A percentile compares a stretch with the other conserved stretches of the same genome.
Evolutionary conservation across 2,888 invertebrate species (phyloP).

Genomic region (Lasioglossum leucozonium): DNA sequence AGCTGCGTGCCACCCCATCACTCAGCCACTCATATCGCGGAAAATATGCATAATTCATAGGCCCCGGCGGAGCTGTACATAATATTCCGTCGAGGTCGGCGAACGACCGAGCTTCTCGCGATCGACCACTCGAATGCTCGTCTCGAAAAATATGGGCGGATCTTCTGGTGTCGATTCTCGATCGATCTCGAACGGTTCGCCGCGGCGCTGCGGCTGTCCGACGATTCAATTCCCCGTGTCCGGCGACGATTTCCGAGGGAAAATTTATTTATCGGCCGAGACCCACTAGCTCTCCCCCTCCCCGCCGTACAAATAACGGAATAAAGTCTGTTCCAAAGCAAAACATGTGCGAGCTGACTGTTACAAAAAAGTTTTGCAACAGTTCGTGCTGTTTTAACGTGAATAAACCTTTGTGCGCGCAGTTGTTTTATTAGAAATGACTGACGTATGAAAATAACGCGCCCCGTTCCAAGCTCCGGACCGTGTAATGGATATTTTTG

Average conservation of each 20-base stretch:
- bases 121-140: conserved; percentile 67
- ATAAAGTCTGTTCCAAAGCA: not conserved
- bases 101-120: conserved; percentile 57
- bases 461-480: not conserved
- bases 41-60: conserved; percentile 83
- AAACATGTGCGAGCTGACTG: not conserved
- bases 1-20: conserved; percentile 80
- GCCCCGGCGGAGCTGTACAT: conserved; percentile 63
- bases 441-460: not conserved
- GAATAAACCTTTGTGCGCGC: not conserved
- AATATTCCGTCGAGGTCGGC: conserved; percentile 71
- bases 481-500: not conserved
- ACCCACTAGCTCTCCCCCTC: no score
- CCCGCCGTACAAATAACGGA: not conserved
- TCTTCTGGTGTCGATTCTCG: not conserved
- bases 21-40: conserved; percentile 83
- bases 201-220: not conserved
- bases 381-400: not conserved
- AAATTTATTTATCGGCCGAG: not conserved
- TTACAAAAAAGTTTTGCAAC: not conserved
- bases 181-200: not conserved
- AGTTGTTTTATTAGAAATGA: not conserved
- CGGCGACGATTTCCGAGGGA: not conserved
- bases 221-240: not conserved
- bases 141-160: conserved; percentile 37